These are phyloP conservation scores for Scaptomyza hsui DNA, from an alignment of 1,140 invertebrate species.

Conservation along the genomic window DNA sequence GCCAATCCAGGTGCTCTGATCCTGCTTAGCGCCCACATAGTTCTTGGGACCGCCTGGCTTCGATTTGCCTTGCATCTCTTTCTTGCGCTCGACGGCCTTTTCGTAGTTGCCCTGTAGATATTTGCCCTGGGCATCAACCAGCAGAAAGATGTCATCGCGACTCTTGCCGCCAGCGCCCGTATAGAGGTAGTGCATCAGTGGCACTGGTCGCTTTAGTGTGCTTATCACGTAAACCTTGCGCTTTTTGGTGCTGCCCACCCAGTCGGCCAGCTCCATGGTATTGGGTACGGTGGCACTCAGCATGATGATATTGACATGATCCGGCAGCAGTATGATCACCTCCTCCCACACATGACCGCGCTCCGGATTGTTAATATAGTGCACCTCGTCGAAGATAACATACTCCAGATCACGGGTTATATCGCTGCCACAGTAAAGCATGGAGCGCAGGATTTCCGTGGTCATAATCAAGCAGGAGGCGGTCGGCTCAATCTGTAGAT, in stretches of 20 bases:
- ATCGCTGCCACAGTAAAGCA: constrained; percentile 98
- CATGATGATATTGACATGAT: constrained; percentile 98
- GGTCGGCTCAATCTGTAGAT: constrained; percentile 97
- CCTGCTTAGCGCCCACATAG: constrained; percentile 86
- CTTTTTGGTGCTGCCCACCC: constrained; percentile 97
- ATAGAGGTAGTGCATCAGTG: constrained; percentile 97
- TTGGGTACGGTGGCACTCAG: constrained; percentile 99
- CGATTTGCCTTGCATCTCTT: constrained; percentile 72
- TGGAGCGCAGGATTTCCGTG: constrained; percentile 98
- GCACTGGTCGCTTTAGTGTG: constrained; percentile 96
- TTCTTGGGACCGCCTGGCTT: constrained; percentile 49
- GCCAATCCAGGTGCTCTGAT: constrained; percentile 93
- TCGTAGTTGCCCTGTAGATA: constrained; percentile 90
- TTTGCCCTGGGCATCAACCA: constrained; percentile 91
- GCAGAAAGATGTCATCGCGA: constrained; percentile 91
- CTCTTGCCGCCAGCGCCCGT: constrained; percentile 92
- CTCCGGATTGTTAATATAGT: constrained; percentile 99
- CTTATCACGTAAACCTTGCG: constrained; percentile 97
- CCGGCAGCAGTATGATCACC: constrained; percentile 97
- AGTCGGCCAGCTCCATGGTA: constrained; percentile 97
- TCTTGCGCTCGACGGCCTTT: constrained; percentile 88
- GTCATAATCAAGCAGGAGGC: constrained; percentile 99
- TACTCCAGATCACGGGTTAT: constrained; percentile 98
- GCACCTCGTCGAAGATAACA: constrained; percentile 99
- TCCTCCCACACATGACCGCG: constrained; percentile 99